Conservation (phyloP, 2,797 vertebrate genomes). For the Carduelis carduelis region DNA sequence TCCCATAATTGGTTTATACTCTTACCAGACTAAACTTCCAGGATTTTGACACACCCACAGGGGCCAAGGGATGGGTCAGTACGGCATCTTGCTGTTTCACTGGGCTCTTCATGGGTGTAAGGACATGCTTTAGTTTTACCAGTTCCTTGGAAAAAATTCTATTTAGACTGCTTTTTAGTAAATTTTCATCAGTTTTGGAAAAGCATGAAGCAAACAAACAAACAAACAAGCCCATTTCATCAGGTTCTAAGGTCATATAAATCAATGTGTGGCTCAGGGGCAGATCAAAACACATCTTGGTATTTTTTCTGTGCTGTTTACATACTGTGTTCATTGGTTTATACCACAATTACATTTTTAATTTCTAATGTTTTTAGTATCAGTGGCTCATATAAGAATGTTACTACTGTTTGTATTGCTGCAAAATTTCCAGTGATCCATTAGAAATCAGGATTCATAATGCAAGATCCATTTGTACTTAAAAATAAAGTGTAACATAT, state of each 20-base stretch:
- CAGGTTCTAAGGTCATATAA: not conserved
- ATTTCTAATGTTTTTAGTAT: not conserved
- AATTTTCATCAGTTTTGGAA: not conserved
- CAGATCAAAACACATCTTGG: not conserved
- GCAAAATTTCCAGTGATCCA: not conserved
- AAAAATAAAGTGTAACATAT: not conserved
- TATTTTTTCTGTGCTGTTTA: not conserved
- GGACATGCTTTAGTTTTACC: not conserved
- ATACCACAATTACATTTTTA: not conserved
- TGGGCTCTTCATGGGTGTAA: not conserved
- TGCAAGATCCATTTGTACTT: not conserved
- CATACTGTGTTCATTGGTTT: not conserved
- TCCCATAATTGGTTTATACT: not conserved
- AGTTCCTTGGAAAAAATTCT: not conserved
- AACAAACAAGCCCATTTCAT: not conserved
- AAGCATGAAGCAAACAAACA: not conserved
- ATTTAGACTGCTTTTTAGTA: not conserved
- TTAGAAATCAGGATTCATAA: not conserved
- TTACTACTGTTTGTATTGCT: not conserved
- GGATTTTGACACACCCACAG: not conserved
- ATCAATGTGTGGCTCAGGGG: not conserved
- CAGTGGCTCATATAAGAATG: not conserved
- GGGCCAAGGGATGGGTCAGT: not conserved
- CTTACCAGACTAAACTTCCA: not conserved
- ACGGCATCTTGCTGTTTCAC: not conserved